phyloP scores from a whole-genome alignment of 2,888 invertebrate species.

The Eupithecia insigniata region DNA sequence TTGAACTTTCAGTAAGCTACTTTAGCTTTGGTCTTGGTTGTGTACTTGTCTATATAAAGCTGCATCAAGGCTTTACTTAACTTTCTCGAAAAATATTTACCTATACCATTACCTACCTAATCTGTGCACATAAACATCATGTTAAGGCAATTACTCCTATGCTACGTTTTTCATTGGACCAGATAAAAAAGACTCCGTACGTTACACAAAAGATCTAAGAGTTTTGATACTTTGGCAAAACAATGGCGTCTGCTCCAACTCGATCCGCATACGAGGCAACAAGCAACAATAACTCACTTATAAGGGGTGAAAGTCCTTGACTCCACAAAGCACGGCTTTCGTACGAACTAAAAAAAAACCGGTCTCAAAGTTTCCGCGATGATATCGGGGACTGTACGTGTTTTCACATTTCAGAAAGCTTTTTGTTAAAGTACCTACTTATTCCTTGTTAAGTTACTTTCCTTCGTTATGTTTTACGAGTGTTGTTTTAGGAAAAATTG shows the following conservation, averaged over 20 bases:
- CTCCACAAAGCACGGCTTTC: constrained; percentile 47
- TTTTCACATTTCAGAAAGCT: constrained; percentile 29
- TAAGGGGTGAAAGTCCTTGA: constrained; percentile 55
- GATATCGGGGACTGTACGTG: constrained; percentile 29
- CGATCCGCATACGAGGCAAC: constrained; percentile 26
- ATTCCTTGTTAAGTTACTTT: constrained; percentile 26
- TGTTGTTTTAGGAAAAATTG: constrained; percentile 39
- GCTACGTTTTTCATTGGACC: constrained; percentile 20
- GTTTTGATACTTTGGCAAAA: constrained; percentile 23
- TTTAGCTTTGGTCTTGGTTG: not conserved
- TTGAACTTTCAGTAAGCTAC: not conserved
- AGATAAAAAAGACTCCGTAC: constrained; percentile 25
- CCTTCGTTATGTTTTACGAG: constrained; percentile 36
- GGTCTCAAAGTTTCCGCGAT: constrained; percentile 31
- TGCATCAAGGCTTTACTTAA: not conserved
- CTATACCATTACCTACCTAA: too few species aligned
- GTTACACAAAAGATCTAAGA: constrained; percentile 31
- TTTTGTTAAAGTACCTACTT: constrained; percentile 18
- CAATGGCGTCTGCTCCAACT: constrained; percentile 31
- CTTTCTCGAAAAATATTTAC: not conserved
- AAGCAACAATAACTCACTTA: constrained; percentile 53
- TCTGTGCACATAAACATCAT: too few species aligned
- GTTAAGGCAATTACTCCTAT: not conserved
- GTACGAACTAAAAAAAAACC: constrained; percentile 25
- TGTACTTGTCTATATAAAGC: not conserved